Conservation (phyloP, 2,797 vertebrate genomes). For the Hirundo rustica region DNA sequence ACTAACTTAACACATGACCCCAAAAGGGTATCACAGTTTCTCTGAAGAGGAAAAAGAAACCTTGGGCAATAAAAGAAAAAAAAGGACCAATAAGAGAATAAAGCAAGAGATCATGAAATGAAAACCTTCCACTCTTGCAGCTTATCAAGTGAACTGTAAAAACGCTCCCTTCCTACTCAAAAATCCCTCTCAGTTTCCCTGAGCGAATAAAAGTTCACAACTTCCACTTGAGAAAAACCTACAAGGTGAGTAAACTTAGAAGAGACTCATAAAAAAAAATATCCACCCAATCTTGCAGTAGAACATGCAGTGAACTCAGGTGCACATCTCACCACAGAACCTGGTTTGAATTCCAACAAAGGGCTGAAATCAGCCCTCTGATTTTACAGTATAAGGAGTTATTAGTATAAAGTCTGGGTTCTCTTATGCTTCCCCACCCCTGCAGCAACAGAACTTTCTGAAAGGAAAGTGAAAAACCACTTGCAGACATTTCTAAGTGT, state of each 20-base stretch:
- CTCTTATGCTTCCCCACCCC: neutral
- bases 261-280: neutral
- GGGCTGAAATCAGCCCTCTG: neutral
- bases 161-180: neutral
- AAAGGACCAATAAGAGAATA: neutral
- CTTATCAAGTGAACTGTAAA: neutral
- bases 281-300: neutral
- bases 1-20: neutral
- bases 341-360: neutral
- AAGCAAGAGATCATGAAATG: neutral
- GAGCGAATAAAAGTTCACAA: constrained; percentile 5
- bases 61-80: neutral
- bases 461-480: neutral
- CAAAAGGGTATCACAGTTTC: neutral
- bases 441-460: neutral
- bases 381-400: neutral
- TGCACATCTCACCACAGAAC: neutral
- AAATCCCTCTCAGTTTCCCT: neutral
- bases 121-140: neutral
- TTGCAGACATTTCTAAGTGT: neutral
- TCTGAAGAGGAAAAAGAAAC: neutral
- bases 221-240: neutral
- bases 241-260: neutral
- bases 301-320: neutral
- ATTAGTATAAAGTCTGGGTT: neutral